phyloP scores from a whole-genome alignment of 2,113 vertebrate genomes.

The Phylloscopus trochilus region DNA sequence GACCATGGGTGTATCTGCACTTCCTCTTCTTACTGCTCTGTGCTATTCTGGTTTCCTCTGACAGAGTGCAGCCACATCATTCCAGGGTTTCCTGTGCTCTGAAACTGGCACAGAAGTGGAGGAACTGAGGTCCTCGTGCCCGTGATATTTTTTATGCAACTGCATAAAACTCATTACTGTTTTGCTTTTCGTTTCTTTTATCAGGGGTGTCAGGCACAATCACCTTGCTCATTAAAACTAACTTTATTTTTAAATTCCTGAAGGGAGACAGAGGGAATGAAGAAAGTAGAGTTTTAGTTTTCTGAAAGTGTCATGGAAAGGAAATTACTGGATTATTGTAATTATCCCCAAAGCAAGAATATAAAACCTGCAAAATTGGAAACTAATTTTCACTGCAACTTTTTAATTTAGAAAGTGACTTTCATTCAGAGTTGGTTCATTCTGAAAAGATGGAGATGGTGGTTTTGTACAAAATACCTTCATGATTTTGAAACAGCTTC shows the following conservation, averaged over 20 bases:
- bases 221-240: background rate
- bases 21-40: background rate
- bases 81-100: background rate
- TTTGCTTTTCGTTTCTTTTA: background rate
- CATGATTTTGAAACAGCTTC: background rate
- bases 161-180: background rate
- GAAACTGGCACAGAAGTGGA: background rate
- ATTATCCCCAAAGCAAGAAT: slow-evolving; percentile 7
- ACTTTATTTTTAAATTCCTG: background rate
- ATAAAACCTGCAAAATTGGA: background rate
- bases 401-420: background rate
- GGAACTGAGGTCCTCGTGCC: background rate
- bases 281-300: background rate
- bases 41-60: background rate
- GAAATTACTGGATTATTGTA: background rate
- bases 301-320: background rate
- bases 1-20: background rate
- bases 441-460: background rate
- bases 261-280: background rate
- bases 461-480: background rate
- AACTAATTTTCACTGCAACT: background rate
- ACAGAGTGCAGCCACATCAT: background rate
- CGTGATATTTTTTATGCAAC: fast-evolving
- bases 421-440: background rate
- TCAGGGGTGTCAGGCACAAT: background rate